phyloP scores from a whole-genome alignment of 2,113 vertebrate species.

The Pimephales promelas region DNA sequence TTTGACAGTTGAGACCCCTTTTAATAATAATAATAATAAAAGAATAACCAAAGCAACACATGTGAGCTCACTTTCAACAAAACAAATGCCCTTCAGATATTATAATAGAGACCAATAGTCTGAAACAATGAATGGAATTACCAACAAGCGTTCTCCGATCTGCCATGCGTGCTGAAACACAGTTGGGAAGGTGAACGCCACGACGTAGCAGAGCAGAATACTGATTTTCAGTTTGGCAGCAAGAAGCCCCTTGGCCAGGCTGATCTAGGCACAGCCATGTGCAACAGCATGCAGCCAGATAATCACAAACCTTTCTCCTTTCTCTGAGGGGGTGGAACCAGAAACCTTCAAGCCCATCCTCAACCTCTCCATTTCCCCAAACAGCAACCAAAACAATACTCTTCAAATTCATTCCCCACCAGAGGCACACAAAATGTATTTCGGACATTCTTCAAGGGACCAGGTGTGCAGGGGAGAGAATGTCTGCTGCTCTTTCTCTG shows the following conservation, averaged over 20 bases:
- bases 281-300: conserved; percentile 63
- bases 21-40: too few relatives aligned
- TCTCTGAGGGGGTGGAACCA: conserved; percentile 20
- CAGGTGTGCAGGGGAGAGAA: not conserved
- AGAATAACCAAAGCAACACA: not conserved
- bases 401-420: not conserved
- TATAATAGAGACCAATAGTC: conserved; percentile 6
- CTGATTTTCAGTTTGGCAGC: conserved; percentile 68
- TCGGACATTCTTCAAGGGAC: conserved; percentile 11
- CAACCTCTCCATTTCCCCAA: not conserved
- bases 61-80: not conserved
- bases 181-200: conserved; percentile 47
- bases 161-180: not conserved
- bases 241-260: conserved; percentile 58
- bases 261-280: conserved; percentile 62
- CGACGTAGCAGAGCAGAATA: conserved; percentile 60
- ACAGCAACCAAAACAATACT: not conserved
- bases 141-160: not conserved
- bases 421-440: conserved; percentile 5
- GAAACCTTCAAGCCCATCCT: conserved; percentile 31
- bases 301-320: conserved; percentile 59
- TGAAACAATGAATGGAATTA: conserved; percentile 11
- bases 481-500: not conserved
- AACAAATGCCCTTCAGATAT: not conserved
- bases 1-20: too few relatives aligned